Percentiles rank a stretch among this genome's conserved stretches.
These are phyloP conservation scores for Mythimna lalbum DNA, from an alignment of 2,888 invertebrate species.

Conservation along the genomic window DNA sequence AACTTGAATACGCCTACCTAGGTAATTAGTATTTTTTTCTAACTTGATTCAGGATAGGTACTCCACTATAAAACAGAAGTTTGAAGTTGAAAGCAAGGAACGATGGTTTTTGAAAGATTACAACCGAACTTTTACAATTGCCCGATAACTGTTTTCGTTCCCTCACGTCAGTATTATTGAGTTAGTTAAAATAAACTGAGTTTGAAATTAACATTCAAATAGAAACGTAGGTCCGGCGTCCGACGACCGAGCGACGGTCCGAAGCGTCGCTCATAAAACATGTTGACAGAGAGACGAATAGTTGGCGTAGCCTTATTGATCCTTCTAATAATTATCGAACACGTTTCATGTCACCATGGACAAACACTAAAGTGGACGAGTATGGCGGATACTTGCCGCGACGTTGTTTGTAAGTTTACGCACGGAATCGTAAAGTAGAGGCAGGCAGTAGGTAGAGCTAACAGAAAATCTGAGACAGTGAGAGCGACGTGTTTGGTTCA, in stretches of 20 bases:
- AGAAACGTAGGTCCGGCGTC: constrained; percentile 82
- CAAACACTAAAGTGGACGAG: constrained; percentile 87
- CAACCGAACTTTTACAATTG: constrained; percentile 30
- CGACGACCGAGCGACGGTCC: constrained; percentile 76
- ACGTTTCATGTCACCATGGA: constrained; percentile 90
- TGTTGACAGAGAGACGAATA: constrained; percentile 87
- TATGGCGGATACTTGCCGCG: constrained; percentile 81
- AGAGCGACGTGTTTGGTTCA: constrained; percentile 74
- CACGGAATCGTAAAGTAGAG: constrained; percentile 85
- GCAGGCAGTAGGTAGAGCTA: constrained; percentile 88
- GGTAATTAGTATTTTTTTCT: neutral
- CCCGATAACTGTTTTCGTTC: constrained; percentile 47
- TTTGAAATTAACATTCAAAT: constrained; percentile 88
- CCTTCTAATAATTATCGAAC: constrained; percentile 91
- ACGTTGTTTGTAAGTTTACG: constrained; percentile 86
- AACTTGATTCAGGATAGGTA: no score
- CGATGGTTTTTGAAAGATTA: neutral
- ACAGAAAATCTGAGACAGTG: constrained; percentile 82
- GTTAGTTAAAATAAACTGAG: constrained; percentile 81
- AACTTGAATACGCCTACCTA: neutral
- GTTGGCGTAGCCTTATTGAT: constrained; percentile 88
- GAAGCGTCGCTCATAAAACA: constrained; percentile 84
- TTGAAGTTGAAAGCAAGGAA: neutral
- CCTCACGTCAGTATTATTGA: constrained; percentile 65
- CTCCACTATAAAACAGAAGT: no score